Conservation (phyloP, 2,888 invertebrate species). For the Hermodice carunculata region DNA sequence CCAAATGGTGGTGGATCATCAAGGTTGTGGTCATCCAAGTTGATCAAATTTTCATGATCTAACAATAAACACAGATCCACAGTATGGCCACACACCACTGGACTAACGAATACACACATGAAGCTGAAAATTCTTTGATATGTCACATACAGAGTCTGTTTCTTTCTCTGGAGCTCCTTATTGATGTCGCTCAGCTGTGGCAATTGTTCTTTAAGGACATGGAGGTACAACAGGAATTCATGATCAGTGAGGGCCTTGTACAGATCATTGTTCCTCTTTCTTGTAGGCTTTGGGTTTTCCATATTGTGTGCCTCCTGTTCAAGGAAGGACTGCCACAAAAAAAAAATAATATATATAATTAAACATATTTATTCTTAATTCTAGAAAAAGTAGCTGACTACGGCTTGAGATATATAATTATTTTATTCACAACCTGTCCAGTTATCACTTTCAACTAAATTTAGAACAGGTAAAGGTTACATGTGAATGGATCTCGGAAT, state of each 20-base stretch:
- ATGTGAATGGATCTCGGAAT: too few relatives aligned
- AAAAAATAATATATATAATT: too few relatives aligned
- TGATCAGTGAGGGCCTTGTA: not conserved
- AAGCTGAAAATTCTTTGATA: not conserved
- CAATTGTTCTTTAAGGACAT: not conserved
- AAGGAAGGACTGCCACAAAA: too few relatives aligned
- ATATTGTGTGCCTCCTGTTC: not conserved
- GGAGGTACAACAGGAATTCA: not conserved
- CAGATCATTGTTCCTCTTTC: not conserved
- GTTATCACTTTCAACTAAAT: too few relatives aligned
- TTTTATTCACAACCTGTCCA: too few relatives aligned
- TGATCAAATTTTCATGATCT: not conserved
- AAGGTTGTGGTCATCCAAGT: not conserved
- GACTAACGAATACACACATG: not conserved
- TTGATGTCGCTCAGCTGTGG: not conserved
- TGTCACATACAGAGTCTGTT: not conserved
- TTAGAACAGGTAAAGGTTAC: too few relatives aligned
- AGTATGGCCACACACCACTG: not conserved
- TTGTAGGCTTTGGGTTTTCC: not conserved
- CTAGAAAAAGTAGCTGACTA: too few relatives aligned
- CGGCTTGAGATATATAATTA: too few relatives aligned
- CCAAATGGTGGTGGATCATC: not conserved
- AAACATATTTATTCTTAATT: too few relatives aligned
- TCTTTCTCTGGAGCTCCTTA: not conserved
- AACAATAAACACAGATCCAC: not conserved